A percentile compares a stretch with the other conserved stretches of the same genome.
These are phyloP conservation scores for Mugil cephalus DNA, from an alignment of 2,113 vertebrate genomes.

Conservation along the genomic window DNA sequence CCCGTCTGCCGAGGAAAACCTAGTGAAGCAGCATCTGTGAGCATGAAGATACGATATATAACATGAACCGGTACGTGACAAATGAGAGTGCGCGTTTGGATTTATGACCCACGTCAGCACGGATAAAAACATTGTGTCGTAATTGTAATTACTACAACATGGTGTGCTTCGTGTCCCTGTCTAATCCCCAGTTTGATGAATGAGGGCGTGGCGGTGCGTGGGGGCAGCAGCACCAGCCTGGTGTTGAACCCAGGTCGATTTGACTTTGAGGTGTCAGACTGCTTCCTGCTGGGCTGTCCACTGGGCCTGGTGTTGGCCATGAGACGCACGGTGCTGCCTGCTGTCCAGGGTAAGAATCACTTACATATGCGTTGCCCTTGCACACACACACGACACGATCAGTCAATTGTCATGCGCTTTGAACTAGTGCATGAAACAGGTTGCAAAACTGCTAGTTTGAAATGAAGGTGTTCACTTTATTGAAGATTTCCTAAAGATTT, in stretches of 20 bases:
- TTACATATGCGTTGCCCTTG: neutral
- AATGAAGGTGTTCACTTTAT: too few relatives aligned
- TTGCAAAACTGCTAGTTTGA: too few relatives aligned
- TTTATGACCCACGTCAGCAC: neutral
- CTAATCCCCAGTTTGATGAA: conserved; percentile 84
- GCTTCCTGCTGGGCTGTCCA: conserved; percentile 96
- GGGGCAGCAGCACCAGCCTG: conserved; percentile 78
- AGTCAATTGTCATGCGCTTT: neutral
- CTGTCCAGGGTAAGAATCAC: conserved; percentile 87
- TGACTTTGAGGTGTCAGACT: conserved; percentile 96
- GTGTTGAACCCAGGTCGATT: conserved; percentile 89
- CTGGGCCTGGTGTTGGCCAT: conserved; percentile 96
- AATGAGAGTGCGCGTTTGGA: neutral
- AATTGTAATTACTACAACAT: neutral
- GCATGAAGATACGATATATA: neutral
- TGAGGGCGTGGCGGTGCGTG: conserved; percentile 85
- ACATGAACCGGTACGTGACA: neutral
- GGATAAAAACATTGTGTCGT: too few relatives aligned
- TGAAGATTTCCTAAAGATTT: too few relatives aligned
- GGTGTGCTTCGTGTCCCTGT: conserved; percentile 17
- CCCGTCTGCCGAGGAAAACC: neutral
- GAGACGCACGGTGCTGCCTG: conserved; percentile 93
- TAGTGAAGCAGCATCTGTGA: neutral
- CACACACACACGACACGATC: too few relatives aligned
- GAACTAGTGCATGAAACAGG: neutral